A percentile compares a stretch with the other conserved stretches of the same genome.
Conservation (phyloP, 2,888 invertebrate species). For the Mythimna impura region DNA sequence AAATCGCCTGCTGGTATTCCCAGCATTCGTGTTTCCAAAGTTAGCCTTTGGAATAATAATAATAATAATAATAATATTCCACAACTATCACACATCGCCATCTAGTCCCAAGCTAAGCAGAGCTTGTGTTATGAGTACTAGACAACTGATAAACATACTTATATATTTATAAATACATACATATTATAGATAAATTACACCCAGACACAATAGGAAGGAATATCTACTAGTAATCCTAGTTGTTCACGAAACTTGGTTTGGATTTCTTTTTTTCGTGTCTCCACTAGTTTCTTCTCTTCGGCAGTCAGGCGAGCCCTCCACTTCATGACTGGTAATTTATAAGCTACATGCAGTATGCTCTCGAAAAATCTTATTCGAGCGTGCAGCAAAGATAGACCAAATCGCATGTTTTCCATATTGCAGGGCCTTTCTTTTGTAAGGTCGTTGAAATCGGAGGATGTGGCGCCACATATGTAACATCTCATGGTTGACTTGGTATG, state of each 20-base stretch:
- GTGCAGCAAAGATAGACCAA: conserved; percentile 48
- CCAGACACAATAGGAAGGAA: no score
- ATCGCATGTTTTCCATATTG: no score
- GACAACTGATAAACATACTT: no score
- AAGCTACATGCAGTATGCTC: conserved; percentile 37
- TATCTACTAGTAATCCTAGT: conserved; percentile 60
- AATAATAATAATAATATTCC: no score
- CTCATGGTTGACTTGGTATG: conserved; percentile 65
- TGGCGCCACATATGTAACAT: conserved; percentile 64
- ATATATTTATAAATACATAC: no score
- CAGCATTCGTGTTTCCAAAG: conserved; percentile 68
- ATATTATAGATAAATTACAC: no score
- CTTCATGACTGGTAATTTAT: conserved; percentile 46
- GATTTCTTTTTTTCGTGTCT: conserved; percentile 49
- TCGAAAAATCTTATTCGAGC: conserved; percentile 58
- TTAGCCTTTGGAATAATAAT: no score
- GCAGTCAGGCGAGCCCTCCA: conserved; percentile 45
- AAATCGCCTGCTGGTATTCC: conserved; percentile 66
- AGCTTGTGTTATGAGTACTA: no score
- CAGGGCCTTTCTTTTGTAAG: no score
- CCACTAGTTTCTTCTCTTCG: conserved; percentile 35
- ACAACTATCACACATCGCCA: no score
- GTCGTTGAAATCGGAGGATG: conserved; percentile 16
- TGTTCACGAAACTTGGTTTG: conserved; percentile 48
- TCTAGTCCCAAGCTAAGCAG: no score